Evolutionary conservation across 2,888 invertebrate species (phyloP).

Genomic region (Pegoplata infirma): DNA sequence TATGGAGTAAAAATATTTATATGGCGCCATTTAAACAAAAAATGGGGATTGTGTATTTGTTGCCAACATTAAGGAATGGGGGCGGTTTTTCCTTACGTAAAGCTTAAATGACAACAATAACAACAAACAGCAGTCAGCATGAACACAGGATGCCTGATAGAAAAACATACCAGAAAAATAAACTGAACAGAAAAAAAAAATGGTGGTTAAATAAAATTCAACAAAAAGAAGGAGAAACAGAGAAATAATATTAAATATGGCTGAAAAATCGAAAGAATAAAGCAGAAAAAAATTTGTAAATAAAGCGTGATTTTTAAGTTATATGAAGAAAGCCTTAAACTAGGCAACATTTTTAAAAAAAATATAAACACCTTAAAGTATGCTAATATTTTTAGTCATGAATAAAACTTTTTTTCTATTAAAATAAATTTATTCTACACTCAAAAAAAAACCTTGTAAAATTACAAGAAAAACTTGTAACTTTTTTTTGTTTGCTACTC

Average conservation of each 20-base stretch:
- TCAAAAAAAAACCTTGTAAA: too few species aligned
- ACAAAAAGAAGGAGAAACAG: background rate
- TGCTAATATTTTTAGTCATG: background rate
- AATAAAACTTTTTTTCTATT: too few species aligned
- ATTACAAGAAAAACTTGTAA: too few species aligned
- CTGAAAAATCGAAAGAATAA: background rate
- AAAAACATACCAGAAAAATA: slow-evolving; percentile 11
- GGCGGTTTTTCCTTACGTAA: slow-evolving; percentile 19
- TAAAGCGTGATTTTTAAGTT: too few species aligned
- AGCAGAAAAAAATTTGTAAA: background rate
- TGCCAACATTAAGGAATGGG: background rate
- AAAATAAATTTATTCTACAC: too few species aligned
- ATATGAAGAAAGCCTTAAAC: background rate
- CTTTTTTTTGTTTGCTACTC: too few species aligned
- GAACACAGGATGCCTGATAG: background rate
- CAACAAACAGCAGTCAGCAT: slow-evolving; percentile 26
- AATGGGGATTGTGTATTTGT: slow-evolving; percentile 27
- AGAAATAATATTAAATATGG: slow-evolving; percentile 48
- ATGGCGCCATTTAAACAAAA: slow-evolving; percentile 39
- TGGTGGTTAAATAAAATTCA: slow-evolving; percentile 30
- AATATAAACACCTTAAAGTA: background rate
- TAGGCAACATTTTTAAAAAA: background rate
- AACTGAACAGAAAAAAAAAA: background rate
- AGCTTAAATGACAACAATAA: slow-evolving; percentile 15
- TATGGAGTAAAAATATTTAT: slow-evolving; percentile 39